A percentile compares a stretch with the other conserved stretches of the same genome.
phyloP scores from a whole-genome alignment of 2,888 invertebrate species.

The Phragmatobia fuliginosa region DNA sequence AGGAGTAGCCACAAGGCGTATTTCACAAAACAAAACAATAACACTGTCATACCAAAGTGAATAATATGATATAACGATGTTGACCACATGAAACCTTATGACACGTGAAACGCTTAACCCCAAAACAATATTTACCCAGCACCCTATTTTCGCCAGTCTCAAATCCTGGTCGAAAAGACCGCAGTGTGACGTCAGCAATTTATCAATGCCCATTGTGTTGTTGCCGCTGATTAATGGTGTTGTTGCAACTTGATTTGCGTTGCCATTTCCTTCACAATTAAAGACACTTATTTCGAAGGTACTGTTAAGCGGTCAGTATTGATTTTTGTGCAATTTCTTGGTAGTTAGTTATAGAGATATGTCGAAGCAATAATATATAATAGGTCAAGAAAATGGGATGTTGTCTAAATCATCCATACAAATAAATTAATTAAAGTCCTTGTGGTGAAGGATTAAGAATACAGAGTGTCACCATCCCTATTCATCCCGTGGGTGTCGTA shows the following conservation, averaged over 20 bases:
- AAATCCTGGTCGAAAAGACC: constrained; percentile 54
- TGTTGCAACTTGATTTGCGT: constrained; percentile 34
- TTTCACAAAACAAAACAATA: not conserved
- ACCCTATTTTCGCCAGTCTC: not conserved
- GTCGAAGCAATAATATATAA: no score
- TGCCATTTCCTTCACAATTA: constrained; percentile 18
- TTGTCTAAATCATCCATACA: no score
- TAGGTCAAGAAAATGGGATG: no score
- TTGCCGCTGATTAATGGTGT: constrained; percentile 42
- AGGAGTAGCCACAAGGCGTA: not conserved
- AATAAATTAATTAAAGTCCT: no score
- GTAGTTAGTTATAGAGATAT: not conserved
- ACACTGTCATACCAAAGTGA: no score
- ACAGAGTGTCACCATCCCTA: no score
- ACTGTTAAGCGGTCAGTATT: constrained; percentile 1
- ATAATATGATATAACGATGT: not conserved
- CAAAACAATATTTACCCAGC: not conserved
- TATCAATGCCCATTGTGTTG: constrained; percentile 63
- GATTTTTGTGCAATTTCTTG: not conserved
- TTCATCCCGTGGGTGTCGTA: no score
- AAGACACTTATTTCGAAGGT: not conserved
- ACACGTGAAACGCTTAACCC: not conserved
- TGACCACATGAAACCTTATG: not conserved
- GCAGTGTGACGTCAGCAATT: constrained; percentile 67
- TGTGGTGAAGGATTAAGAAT: no score